Evolutionary conservation across 2,888 invertebrate species (phyloP), one percentile per base, ranked within the genome.

Genomic region (Julus scandinavius): DNA sequence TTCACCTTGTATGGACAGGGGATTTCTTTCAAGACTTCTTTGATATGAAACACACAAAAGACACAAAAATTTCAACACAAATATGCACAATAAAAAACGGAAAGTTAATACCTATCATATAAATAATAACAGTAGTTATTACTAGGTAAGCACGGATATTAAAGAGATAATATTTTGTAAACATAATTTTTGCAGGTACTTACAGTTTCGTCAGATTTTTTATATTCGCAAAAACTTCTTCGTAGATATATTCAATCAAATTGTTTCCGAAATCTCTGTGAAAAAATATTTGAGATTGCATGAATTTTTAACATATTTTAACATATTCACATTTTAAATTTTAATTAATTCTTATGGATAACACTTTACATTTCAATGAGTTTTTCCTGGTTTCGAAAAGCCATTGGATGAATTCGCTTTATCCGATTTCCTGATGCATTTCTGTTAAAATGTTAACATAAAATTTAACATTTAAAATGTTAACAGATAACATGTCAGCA

Each of bases 131-230:
- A 29, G 38, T 38, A 38, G 13, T 41, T 29, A 29, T 29, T 29
- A 29, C 29, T 29, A 29, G 1, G 29, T 29, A 29, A 29, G 29
- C 29, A 29, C 29, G 29, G 1, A 29, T 29, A 29, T 29, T 29
- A 29, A 1, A 29, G 29, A 29, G 29, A 29, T 29, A 29, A 29
- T 29, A 29, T 29, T 29, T 29, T 29, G 0, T 29, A 29, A 29
- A 29, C 29, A 29, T 1, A 45, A 45, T 45, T 1, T 45, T 29
- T 29, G 29, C 83, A 49, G 13, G 88, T 54, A 88, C 88, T 93
- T 92, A 94, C 94, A 94, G 91, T 90, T 93, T 93, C 88, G 93
- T 92, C 90, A 94, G 91, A 90, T 92, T 92, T 88, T 90, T 91
- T 89, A 93, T 91, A 17, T 92, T 91, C 49, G 91, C 90, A 91